Percentiles rank a stretch among this genome's conserved stretches.
Evolutionary conservation across 2,888 invertebrate species (phyloP).

Genomic region (Pasiphila rectangulata): DNA sequence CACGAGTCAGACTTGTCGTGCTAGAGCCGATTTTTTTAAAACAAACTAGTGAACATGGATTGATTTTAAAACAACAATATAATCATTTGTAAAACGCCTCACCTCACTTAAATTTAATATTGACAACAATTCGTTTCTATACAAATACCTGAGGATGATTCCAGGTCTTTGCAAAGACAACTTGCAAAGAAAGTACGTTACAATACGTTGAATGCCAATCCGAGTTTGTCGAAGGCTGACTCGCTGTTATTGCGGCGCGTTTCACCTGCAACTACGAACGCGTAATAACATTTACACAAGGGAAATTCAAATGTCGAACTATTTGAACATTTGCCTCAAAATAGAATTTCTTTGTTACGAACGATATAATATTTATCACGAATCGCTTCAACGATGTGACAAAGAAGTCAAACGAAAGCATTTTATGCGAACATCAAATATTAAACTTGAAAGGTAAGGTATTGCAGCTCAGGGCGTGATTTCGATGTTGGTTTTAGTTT

Average conservation of each 20-base stretch:
- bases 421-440: slow-evolving; percentile 53
- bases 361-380: slow-evolving; percentile 63
- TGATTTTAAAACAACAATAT: no score
- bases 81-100: no score
- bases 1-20: no score
- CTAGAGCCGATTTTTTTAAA: no score
- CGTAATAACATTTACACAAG: slow-evolving; percentile 77
- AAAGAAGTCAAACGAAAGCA: slow-evolving; percentile 61
- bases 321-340: slow-evolving; percentile 73
- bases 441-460: slow-evolving; percentile 35
- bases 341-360: slow-evolving; percentile 75
- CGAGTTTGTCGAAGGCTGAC: slow-evolving; percentile 47
- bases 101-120: no score
- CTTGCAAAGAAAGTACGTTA: slow-evolving; percentile 22
- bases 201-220: slow-evolving; percentile 42
- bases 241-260: slow-evolving; percentile 64
- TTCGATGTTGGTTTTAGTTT: slow-evolving; percentile 11
- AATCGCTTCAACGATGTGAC: slow-evolving; percentile 62
- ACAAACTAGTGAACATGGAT: no score
- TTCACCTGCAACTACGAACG: slow-evolving; percentile 66
- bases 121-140: no score
- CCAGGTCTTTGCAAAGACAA: slow-evolving; percentile 12
- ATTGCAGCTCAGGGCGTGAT: slow-evolving; percentile 9
- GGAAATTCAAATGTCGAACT: slow-evolving; percentile 78
- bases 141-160: neutral